Base-by-base conservation (phyloP, 1,140 invertebrate genomes). In the Aphis gossypii region DNA sequence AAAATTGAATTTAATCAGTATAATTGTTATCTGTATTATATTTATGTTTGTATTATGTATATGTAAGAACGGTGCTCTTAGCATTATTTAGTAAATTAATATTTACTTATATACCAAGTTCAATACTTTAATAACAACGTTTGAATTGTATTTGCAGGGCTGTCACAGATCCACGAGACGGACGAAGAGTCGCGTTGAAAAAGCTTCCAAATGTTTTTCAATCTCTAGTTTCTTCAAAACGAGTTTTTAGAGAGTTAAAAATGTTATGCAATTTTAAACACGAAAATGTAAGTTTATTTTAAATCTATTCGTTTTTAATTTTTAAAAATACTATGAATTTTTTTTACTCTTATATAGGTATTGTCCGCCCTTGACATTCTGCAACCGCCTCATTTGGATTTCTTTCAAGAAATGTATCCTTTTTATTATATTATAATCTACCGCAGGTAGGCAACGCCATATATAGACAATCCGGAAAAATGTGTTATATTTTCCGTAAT, bases 191-290 rank as follows among this genome's bases (percentile, higher is more conserved):
- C 94, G 99, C 99, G 90, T 97, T 99, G 93, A 99, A 99, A 96
- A 99, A 99, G 96, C 97, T 99, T 96, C 99, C 99, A 94, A 99
- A 99, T 96, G 99, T 99, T 95, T 99, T 99, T 97, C 99, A 99
- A 96, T 99, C 99, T 95, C 96, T 99, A 95, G 98, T 99, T 94
- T 99, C 99, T 94, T 98, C 98, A 95, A 99, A 99, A 96, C 97
- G 99, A 95, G 99, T 99, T 94, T 99, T 99, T 96, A 97, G 99
- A 94, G 99, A 99, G 96, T 97, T 99, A 94, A 98, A 99, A 96
- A 99, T 99, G 99, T 96, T 99, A 76, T 99, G 98, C 96, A 99
- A 99, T 96, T 99, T 99, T 96, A 99, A 99, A 96, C 99, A 99
- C 96, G 99, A 99, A 96, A 99, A 99, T 96, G 99, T 99, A 96